Base-by-base conservation (phyloP, 1,140 invertebrate species). In the Colletes latitarsis region DNA sequence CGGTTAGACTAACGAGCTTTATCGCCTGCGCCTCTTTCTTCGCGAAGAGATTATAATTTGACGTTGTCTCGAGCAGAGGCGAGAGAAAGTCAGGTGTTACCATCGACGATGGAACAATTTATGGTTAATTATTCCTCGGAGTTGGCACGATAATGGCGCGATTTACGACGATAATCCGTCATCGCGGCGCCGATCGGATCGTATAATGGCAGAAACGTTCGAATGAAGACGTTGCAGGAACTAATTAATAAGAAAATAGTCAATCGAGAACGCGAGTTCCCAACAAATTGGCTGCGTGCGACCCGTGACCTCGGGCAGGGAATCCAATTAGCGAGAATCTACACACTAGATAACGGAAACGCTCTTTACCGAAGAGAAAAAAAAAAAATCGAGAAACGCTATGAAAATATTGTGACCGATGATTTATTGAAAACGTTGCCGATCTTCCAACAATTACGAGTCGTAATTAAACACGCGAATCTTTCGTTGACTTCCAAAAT, bases 191-290 rank as follows among this genome's bases (percentile, higher is more conserved):
- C 75, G 75, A 87, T 77, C 55, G 69, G 0, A 21, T 63, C 43
- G 30, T 21, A 21, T 81, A 86, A 87, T 86, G 52, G 72, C 70
- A 77, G 82, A 15, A 63, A 57, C 53, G 66, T 39, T 49, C 55
- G 30, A 19, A 87, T 87, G 66, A 83, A 87, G 85, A 83, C 75
- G 77, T 87, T 70, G 49, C 55, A 21, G 64, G n/a, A 64, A 77
- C 73, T 87, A 87, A 87, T 87, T 86, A 86, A 83, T 84, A 87
- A 87, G 75, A 77, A 75, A 69, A 39, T 62, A 58, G 69, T 52
- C 55, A 74, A 77, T 74, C 52, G 53, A 63, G 52, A 52, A 74
- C 62, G 64, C 46, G 39, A 21, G 55, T 52, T 52, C 52, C 8
- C 69, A 81, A 86, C 62, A 81, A 86, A 86, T 87, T 72, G 74